phyloP scores from a whole-genome alignment of 1,140 invertebrate species.

The Drosophila navojoa region DNA sequence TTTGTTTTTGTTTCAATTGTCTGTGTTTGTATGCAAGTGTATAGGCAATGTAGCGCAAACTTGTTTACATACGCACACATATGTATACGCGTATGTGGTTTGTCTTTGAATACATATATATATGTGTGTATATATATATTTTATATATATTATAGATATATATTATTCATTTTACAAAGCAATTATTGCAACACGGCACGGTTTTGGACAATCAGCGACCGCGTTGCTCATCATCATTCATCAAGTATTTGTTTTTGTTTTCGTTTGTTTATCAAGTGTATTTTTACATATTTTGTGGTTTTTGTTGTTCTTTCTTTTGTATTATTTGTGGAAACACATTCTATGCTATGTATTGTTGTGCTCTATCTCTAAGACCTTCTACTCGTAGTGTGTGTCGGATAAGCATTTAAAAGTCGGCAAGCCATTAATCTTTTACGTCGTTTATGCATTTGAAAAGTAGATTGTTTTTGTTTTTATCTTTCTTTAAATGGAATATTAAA shows the following conservation, averaged over 20 bases:
- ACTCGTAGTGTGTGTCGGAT: constrained; percentile 74
- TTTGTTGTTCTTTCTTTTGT: constrained; percentile 38
- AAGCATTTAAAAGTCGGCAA: constrained; percentile 74
- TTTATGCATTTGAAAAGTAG: constrained; percentile 43
- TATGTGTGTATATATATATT: constrained; percentile 9
- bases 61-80: constrained; percentile 9
- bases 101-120: constrained; percentile 9
- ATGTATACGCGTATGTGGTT: constrained; percentile 15
- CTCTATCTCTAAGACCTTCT: constrained; percentile 52
- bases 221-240: constrained; percentile 29
- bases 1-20: constrained; percentile 11
- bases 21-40: constrained; percentile 45
- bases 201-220: constrained; percentile 8
- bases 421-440: constrained; percentile 37
- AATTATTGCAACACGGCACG: constrained; percentile 23
- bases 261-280: constrained; percentile 45
- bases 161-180: constrained; percentile 47
- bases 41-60: constrained; percentile 31
- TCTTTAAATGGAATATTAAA: constrained; percentile 74
- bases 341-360: constrained; percentile 57
- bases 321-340: constrained; percentile 40
- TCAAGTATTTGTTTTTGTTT: constrained; percentile 8
- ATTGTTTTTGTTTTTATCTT: constrained; percentile 31
- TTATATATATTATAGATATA: constrained; percentile 25
- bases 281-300: constrained; percentile 64